Conservation (phyloP, 2,113 vertebrate genomes). For the Labeo catla region DNA sequence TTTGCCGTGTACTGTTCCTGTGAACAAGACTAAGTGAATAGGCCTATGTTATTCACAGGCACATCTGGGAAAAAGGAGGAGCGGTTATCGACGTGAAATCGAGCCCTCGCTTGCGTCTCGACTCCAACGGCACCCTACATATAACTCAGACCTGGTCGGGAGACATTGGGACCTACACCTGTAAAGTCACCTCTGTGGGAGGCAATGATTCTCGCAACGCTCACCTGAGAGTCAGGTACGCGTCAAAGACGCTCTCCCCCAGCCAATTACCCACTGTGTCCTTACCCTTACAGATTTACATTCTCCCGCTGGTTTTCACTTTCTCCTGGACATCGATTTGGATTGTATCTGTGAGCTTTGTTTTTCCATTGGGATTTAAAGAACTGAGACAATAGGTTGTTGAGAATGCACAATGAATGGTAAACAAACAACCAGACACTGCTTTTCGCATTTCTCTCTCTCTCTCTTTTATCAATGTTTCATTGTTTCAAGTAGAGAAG, state of each 20-base stretch:
- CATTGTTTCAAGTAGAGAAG: constrained; percentile 55
- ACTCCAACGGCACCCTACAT: constrained; percentile 86
- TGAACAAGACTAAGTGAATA: neutral
- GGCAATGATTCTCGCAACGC: constrained; percentile 93
- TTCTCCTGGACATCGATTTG: neutral
- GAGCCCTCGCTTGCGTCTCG: constrained; percentile 82
- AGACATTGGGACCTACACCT: constrained; percentile 96
- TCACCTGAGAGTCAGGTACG: constrained; percentile 92
- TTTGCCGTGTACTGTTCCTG: neutral
- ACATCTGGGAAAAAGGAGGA: constrained; percentile 93
- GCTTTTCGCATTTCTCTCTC: neutral
- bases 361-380: constrained; percentile 21
- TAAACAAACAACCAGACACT: constrained; percentile 16
- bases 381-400: constrained; percentile 3
- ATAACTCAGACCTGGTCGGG: constrained; percentile 98
- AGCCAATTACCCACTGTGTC: neutral
- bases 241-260: neutral
- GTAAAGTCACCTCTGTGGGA: constrained; percentile 89
- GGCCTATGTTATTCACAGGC: constrained; percentile 69
- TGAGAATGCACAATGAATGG: constrained; percentile 19
- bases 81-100: constrained; percentile 75
- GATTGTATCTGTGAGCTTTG: constrained; percentile 9
- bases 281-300: neutral
- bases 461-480: constrained; percentile 30
- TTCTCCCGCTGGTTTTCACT: neutral